Evolutionary conservation across 35 echinoderm and acorn worm genomes (phyloP), one percentile per base, ranked within the genome.

Genomic region (Nesometra sesokonis): DNA sequence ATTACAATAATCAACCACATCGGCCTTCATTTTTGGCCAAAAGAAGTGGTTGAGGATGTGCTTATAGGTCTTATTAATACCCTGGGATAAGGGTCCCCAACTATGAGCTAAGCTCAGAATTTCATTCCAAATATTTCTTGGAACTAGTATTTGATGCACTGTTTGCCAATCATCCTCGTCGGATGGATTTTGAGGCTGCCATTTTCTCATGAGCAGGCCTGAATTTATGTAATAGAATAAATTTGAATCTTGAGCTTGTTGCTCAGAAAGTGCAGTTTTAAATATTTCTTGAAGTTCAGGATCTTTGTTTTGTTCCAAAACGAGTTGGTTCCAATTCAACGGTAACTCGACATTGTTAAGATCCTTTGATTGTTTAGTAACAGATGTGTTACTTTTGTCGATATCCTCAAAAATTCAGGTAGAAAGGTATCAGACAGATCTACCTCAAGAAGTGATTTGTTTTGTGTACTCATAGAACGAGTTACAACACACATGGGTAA

Each of bases 141-240:
- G 93, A 1, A 91, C 86, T n/a, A 94, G 86, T 29, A 91, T 78
- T 36, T 94, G 89, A 30, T 82, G 77, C 19, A 80, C 11, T 37
- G 85, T 81, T 5, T 33, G 5, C 89, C 80, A 91, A 29, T 90
- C 86, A 32, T 94, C 83, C 77, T 91, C 77, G 29, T 35, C 82
- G 31, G 80, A 57, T 34, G 36, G 31, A 79, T 93, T 81, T 32
- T 47, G 80, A 0, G 92, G 88, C 79, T 80, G 36, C 88, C 88
- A 93, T 84, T 93, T 93, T 52, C 92, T 33, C 88, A 93, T 90
- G 5, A 93, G 57, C 35, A 90, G 34, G 35, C 82, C 86, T 11
- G 76, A 27, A 46, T 88, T 88, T 7, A 81, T 78, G 77, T 91
- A 91, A 37, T 84, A 90, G 84, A 84, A 81, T 33, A 81, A 37